These are phyloP conservation scores for Pipistrellus kuhlii DNA, from an alignment of 2,797 vertebrate species.

Conservation along the genomic window DNA sequence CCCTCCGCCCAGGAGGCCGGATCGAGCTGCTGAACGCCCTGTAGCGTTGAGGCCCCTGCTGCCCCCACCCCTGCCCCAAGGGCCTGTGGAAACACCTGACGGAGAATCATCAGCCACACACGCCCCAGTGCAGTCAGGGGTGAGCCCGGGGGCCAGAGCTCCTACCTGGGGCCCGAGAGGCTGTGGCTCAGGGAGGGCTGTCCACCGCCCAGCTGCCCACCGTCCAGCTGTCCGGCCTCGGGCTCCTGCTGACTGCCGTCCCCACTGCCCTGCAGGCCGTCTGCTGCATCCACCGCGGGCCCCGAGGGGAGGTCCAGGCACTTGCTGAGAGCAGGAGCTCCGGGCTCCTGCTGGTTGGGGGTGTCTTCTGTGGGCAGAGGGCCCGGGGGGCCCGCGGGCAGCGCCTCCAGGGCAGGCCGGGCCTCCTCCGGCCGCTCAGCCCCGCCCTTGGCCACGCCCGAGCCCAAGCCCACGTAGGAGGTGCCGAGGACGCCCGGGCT, in stretches of 20 bases:
- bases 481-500: conserved; percentile 90
- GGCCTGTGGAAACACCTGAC: background rate
- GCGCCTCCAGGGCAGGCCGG: conserved; percentile 80
- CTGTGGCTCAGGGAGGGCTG: conserved; percentile 69
- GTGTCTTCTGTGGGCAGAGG: conserved; percentile 81
- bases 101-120: background rate
- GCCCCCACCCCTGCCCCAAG: background rate
- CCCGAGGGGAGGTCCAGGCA: conserved; percentile 90
- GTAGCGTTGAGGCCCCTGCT: too few relatives aligned
- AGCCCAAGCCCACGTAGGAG: conserved; percentile 88
- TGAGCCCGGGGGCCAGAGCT: accelerated
- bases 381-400: conserved; percentile 81
- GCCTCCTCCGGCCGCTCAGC: conserved; percentile 85
- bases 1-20: background rate
- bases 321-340: conserved; percentile 88
- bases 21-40: accelerated
- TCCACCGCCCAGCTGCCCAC: conserved; percentile 80
- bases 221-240: conserved; percentile 84
- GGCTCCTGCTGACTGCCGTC: conserved; percentile 84
- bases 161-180: conserved; percentile 88
- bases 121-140: background rate
- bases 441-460: conserved; percentile 85
- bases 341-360: conserved; percentile 80
- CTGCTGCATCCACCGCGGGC: conserved; percentile 84
- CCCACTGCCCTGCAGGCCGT: conserved; percentile 79